Percentiles rank a stretch among this genome's conserved stretches.
Conservation (phyloP, 2,113 vertebrate genomes). For the Callithrix jacchus region DNA sequence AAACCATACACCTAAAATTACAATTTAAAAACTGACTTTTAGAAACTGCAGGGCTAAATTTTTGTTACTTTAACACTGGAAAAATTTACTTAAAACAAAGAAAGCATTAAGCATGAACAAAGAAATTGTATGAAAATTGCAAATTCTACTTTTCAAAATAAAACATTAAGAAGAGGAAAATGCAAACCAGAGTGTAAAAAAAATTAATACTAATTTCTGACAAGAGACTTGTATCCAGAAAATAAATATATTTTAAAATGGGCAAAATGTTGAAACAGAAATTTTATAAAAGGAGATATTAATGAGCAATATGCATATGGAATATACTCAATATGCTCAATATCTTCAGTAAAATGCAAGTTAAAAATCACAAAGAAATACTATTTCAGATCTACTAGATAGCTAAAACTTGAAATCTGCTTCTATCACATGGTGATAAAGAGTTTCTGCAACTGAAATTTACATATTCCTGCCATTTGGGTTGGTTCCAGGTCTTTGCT, state of each 20-base stretch:
- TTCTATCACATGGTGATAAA: background rate
- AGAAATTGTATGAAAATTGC: background rate
- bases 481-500: no score
- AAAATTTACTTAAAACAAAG: background rate
- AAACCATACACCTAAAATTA: background rate
- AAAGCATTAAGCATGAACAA: background rate
- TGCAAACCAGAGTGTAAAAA: background rate
- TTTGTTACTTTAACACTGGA: background rate
- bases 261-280: background rate
- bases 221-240: background rate
- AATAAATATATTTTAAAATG: background rate
- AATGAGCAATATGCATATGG: background rate
- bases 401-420: background rate
- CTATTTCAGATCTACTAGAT: background rate
- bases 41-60: background rate
- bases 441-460: background rate
- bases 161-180: background rate
- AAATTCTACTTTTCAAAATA: background rate
- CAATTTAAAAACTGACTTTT: background rate
- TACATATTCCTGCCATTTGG: background rate
- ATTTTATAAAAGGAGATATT: background rate
- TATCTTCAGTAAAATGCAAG: background rate
- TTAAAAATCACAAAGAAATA: background rate
- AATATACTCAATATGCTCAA: background rate
- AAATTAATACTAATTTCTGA: background rate